Percentiles rank a stretch among this genome's conserved stretches.
phyloP scores from a whole-genome alignment of 2,888 invertebrate genomes.

The Aromia moschata region DNA sequence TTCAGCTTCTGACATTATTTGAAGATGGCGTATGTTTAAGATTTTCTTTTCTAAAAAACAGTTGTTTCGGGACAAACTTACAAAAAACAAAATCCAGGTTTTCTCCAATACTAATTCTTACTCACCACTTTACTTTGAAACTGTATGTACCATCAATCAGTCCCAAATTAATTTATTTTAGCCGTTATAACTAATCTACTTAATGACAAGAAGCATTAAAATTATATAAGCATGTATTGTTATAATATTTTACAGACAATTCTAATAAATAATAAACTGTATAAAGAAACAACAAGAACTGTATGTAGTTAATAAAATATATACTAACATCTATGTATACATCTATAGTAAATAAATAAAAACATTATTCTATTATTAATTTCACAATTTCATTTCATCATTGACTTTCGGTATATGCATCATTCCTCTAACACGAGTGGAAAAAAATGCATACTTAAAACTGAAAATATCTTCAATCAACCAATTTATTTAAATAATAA shows the following conservation, averaged over 20 bases:
- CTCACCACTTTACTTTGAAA: too few relatives aligned
- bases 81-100: too few relatives aligned
- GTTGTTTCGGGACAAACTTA: too few relatives aligned
- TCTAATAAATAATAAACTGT: conserved; percentile 51
- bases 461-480: too few relatives aligned
- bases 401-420: conserved; percentile 11
- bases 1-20: too few relatives aligned
- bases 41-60: too few relatives aligned
- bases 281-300: conserved; percentile 45
- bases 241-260: conserved; percentile 39
- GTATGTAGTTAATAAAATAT: conserved; percentile 48
- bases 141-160: neutral
- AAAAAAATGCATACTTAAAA: too few relatives aligned
- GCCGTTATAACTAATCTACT: neutral
- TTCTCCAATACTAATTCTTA: too few relatives aligned
- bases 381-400: conserved; percentile 28
- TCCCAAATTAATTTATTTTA: neutral
- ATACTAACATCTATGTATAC: conserved; percentile 38
- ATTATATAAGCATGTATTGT: conserved; percentile 43
- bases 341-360: conserved; percentile 40
- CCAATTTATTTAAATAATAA: too few relatives aligned
- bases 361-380: conserved; percentile 21
- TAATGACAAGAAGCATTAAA: conserved; percentile 17
- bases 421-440: too few relatives aligned
- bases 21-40: too few relatives aligned